These are phyloP conservation scores for Reinhardtius hippoglossoides DNA, from an alignment of 2,113 vertebrate genomes.

Conservation along the genomic window DNA sequence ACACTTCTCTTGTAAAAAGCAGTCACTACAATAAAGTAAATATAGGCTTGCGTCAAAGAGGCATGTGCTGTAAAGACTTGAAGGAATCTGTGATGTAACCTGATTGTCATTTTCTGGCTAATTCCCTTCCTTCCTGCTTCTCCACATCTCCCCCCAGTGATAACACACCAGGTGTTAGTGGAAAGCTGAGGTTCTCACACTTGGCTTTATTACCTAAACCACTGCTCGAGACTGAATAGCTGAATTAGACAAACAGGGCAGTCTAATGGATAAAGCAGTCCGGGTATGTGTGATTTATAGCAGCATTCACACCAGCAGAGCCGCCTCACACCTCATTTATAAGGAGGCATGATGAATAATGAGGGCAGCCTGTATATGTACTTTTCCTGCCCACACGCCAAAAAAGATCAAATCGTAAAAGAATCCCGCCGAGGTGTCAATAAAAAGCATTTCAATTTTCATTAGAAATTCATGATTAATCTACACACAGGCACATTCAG, in stretches of 20 bases:
- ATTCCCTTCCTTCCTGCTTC: not conserved
- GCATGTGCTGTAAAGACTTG: not conserved
- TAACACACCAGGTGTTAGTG: conserved; percentile 55
- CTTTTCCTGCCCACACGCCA: conserved; percentile 60
- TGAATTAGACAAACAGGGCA: conserved; percentile 59
- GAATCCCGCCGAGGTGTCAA: conserved; percentile 46
- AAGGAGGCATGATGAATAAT: conserved; percentile 67
- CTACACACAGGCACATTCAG: conserved; percentile 11
- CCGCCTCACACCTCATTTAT: conserved; percentile 74
- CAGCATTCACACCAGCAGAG: conserved; percentile 73
- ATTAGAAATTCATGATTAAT: conserved; percentile 66
- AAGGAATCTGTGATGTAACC: not conserved
- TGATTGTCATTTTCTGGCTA: conserved; percentile 11
- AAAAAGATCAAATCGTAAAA: conserved; percentile 54
- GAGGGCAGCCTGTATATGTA: conserved; percentile 56
- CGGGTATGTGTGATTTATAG: conserved; percentile 71
- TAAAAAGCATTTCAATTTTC: conserved; percentile 57
- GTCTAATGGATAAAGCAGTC: conserved; percentile 62
- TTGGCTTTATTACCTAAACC: conserved; percentile 55
- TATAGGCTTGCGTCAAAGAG: not conserved
- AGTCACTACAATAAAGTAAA: not conserved
- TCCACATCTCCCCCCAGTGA: conserved; percentile 15
- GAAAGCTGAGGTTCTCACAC: conserved; percentile 60
- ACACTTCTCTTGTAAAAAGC: not conserved
- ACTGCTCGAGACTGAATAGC: conserved; percentile 31